Base-by-base conservation (phyloP, 1,140 invertebrate genomes). In the Latrodectus geometricus region DNA sequence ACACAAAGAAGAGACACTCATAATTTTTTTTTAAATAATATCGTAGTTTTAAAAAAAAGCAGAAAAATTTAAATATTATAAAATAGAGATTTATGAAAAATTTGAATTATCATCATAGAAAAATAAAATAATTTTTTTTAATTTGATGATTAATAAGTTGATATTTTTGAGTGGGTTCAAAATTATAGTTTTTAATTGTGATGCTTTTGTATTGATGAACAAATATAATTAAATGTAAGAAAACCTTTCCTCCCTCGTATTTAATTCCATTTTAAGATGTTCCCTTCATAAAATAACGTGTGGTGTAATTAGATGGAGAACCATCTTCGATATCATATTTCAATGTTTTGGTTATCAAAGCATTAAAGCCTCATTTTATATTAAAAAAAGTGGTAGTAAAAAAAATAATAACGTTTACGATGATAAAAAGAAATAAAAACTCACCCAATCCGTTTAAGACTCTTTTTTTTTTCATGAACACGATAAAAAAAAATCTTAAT, bases 401-500 rank as follows among this genome's bases (percentile, higher is more conserved):
- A 61, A 17, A 61, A 61, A 61, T 14, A 35, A 61, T 14, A 61
- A 56, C 0, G 52, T 12, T 12, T 11, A 56, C n/a, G 52, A 49
- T 12, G 48, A 20, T n/a, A 73, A 7, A 23, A 35, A 76, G 23
- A 76, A 23, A 49, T n/a, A 49, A 52, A 74, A 50, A 76, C 54
- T 56, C 56, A 78, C 9, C 48, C 65, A 81, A 81, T 81, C 79
- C 79, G 79, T 69, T 81, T 81, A 81, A 81, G 54, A 49, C n/a
- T 72, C 23, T 20, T 70, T 70, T 81, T 21, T 72, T 81, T 3
- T 56, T 69, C 35, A 35, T 35, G 35, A 81, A 81, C 49, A 65
- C 11, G 74, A 76, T 75, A 70, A 81, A 75, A 81, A 84, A 76
- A 76, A 52, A 68, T 52, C 61, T 84, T 84, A 84, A 84, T 84